These are phyloP conservation scores for Acanthurus lineatus DNA, from an alignment of 2,797 vertebrate species.

Conservation along the genomic window DNA sequence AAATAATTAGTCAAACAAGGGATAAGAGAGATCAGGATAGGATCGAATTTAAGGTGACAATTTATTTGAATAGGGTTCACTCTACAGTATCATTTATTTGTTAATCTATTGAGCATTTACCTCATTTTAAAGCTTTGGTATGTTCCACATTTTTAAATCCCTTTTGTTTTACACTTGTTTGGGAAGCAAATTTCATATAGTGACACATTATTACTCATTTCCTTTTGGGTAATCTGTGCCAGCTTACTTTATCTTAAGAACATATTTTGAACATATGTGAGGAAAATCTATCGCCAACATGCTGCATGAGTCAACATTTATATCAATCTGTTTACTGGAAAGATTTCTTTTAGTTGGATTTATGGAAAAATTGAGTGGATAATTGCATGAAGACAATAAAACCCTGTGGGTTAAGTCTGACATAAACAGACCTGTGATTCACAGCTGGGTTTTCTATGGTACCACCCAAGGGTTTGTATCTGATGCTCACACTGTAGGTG, in stretches of 20 bases:
- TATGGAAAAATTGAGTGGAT: conserved; percentile 31
- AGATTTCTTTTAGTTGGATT: conserved; percentile 12
- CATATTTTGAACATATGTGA: conserved; percentile 36
- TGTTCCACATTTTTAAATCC: neutral
- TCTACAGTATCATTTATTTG: neutral
- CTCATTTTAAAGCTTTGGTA: conserved; percentile 43
- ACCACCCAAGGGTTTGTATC: conserved; percentile 21
- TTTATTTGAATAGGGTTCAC: conserved; percentile 25
- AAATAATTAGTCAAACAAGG: conserved; percentile 24
- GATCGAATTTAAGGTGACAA: conserved; percentile 10
- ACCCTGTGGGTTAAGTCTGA: neutral
- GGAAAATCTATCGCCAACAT: conserved; percentile 23
- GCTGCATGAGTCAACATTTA: conserved; percentile 30
- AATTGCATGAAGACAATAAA: conserved; percentile 13
- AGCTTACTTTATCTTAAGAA: neutral
- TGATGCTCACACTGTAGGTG: conserved; percentile 15
- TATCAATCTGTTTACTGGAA: conserved; percentile 24
- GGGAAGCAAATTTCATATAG: neutral
- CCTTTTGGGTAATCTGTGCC: conserved; percentile 1
- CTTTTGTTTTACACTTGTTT: conserved; percentile 1
- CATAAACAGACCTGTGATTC: conserved; percentile 43
- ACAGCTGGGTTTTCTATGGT: conserved; percentile 14
- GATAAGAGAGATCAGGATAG: conserved; percentile 21
- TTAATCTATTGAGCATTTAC: neutral
- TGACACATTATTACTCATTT: conserved; percentile 22